phyloP scores from a whole-genome alignment of 2,113 vertebrate genomes.

The Embiotoca jacksoni region DNA sequence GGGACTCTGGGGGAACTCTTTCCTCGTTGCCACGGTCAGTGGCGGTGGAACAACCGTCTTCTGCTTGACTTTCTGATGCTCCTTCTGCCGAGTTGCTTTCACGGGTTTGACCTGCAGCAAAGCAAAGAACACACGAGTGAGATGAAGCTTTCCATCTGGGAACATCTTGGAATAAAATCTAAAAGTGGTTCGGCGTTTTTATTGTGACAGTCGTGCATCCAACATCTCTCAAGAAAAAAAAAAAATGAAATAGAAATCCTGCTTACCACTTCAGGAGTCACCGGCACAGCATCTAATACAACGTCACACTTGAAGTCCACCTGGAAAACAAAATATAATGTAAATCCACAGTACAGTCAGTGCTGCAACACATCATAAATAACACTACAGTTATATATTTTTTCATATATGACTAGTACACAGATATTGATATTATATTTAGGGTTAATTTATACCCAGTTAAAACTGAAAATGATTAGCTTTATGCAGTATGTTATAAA shows the following conservation, averaged over 20 bases:
- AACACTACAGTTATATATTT: neutral
- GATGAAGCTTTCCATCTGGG: neutral
- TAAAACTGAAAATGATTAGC: neutral
- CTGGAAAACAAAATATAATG: conserved; percentile 55
- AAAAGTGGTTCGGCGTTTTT: neutral
- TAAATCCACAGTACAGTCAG: neutral
- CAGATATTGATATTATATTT: too few species aligned
- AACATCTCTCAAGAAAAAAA: neutral
- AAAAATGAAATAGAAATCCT: neutral
- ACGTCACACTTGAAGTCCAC: conserved; percentile 79
- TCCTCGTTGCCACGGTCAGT: conserved; percentile 16
- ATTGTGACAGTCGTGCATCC: neutral
- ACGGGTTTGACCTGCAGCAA: conserved; percentile 41
- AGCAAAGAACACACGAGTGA: neutral
- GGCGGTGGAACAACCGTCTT: neutral
- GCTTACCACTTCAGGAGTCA: conserved; percentile 64
- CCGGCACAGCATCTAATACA: conserved; percentile 75
- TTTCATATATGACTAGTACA: too few species aligned
- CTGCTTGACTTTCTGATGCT: conserved; percentile 30
- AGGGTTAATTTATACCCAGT: too few species aligned
- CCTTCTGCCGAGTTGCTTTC: conserved; percentile 11
- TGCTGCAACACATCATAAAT: neutral
- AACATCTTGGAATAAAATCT: neutral
- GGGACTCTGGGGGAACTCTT: conserved; percentile 31
- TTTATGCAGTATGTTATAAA: neutral